Percentiles rank a stretch among this genome's conserved stretches.
These are phyloP conservation scores for Anolis carolinensis DNA, from an alignment of 2,113 vertebrate species.

Conservation along the genomic window DNA sequence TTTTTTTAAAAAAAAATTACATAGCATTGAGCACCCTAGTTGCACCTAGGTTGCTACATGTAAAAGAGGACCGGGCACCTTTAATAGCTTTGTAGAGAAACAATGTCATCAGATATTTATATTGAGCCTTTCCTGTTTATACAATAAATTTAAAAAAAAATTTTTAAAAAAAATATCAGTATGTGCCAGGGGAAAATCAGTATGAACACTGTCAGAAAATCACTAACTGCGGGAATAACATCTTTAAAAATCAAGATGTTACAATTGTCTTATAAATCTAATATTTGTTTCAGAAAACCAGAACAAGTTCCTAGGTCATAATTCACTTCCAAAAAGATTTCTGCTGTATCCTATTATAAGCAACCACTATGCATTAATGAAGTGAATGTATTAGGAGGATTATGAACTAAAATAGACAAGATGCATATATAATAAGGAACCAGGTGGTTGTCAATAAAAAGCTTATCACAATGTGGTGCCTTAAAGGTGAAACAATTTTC, in stretches of 20 bases:
- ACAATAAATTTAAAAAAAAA: neutral
- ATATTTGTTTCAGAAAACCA: neutral
- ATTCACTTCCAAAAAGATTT: neutral
- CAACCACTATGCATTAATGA: neutral
- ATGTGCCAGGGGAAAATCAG: neutral
- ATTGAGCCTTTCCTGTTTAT: neutral
- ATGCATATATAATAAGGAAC: neutral
- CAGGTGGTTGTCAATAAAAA: neutral
- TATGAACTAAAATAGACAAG: neutral
- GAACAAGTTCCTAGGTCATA: neutral
- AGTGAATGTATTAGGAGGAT: neutral
- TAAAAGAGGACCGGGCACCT: neutral
- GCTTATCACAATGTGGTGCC: neutral
- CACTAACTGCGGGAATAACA: neutral
- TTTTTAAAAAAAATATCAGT: neutral
- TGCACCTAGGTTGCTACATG: neutral
- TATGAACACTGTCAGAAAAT: neutral
- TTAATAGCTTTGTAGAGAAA: neutral
- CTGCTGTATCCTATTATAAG: neutral
- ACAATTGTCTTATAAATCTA: neutral
- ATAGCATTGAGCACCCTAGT: too few relatives aligned
- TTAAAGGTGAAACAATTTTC: neutral
- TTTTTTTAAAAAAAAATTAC: too few relatives aligned
- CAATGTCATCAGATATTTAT: neutral
- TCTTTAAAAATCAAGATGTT: neutral